Base-by-base conservation (phyloP, 2,888 invertebrate genomes). In the Phaonia tiefii region DNA sequence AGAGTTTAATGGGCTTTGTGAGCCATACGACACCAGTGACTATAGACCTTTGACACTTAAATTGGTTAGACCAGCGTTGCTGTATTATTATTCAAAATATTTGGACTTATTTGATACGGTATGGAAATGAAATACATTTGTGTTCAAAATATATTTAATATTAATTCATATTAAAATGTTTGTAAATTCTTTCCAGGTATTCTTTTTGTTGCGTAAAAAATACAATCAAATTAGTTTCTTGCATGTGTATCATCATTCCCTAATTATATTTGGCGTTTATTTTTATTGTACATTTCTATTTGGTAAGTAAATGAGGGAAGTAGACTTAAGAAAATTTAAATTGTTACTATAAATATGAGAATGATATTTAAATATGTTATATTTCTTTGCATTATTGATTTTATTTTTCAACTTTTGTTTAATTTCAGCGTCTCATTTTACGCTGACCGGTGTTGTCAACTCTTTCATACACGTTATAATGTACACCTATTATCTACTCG, bases 171-270 rank as follows among this genome's bases (percentile, higher is more conserved):
- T 22, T 22, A n/a, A n/a, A n/a, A n/a, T n/a, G n/a, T n/a, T 54
- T 54, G 7, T 54, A 1, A 26, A 54, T 11, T 26, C 11, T 42
- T 54, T 63, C 5, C 22, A 63, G 63, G 10, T 63, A 11, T 63
- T 63, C 42, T 63, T 71, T 88, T 92, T 95, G 2, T 89, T 96
- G 75, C 92, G 96, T 1, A 96, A 96, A 22, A 96, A 96, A 87
- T 92, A 93, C 79, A 93, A 92, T 83, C 96, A 96, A 90, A 92
- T 96, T 8, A 92, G 95, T 1, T 96, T 96, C 85, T 92, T 96
- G 11, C 96, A 96, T 86, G 93, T 96, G 0, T 96, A 96, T 87
- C 96, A 97, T 89, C 96, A 96, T 54, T 91, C 93, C 0, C 94
- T 95, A 0, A 96, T 96, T 95, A 93, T 94, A 93, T 1, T 93